Evolutionary conservation across 2,888 invertebrate genomes (phyloP), one percentile per base, ranked within the genome.

Genomic region (Drosophila tanythrix): DNA sequence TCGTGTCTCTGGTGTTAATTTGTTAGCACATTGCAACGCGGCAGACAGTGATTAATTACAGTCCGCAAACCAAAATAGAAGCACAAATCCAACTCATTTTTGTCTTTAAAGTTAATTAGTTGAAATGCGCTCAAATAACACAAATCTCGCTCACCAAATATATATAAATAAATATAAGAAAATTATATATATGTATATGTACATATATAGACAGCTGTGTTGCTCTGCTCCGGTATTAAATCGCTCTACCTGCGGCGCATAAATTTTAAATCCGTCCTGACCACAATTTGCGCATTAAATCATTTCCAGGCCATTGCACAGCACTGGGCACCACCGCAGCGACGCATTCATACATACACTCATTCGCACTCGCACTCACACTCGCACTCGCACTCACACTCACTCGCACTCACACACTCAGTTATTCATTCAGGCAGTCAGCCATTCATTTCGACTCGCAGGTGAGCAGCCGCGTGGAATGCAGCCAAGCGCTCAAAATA

Each of bases 261-360:
- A 87, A 87, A 88, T 87, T 87, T 84, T 52, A 82, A 88, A 89
- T 84, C 77, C 81, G 80, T 78, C 78, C 73, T 81, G 78, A 82
- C 89, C 88, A 84, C 88, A 89, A 74, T 82, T 88, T 88, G 86
- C 79, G 89, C 89, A 76, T 88, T 88, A 86, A 88, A 88, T 88
- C 89, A 88, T 88, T 88, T 88, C 88, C 88, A 89, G 87, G 78
- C 88, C 88, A 88, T 88, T 88, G 81, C 84, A 83, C 88, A 82
- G 85, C 83, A 79, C 74, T 81, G 71, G 68, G 70, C 87, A 79
- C 83, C 83, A 82, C 86, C 87, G 80, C 86, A 88, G 63, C 72
- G 61, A 63, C 43, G 63, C 60, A 66, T 68, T 31, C 81, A 84
- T 67, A 77, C 82, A 76, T 65, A 74, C 80, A 76, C 71, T 70